A percentile compares a stretch with the other conserved stretches of the same genome.
These are phyloP conservation scores for Cathartes aura DNA, from an alignment of 2,113 vertebrate genomes.

Conservation along the genomic window DNA sequence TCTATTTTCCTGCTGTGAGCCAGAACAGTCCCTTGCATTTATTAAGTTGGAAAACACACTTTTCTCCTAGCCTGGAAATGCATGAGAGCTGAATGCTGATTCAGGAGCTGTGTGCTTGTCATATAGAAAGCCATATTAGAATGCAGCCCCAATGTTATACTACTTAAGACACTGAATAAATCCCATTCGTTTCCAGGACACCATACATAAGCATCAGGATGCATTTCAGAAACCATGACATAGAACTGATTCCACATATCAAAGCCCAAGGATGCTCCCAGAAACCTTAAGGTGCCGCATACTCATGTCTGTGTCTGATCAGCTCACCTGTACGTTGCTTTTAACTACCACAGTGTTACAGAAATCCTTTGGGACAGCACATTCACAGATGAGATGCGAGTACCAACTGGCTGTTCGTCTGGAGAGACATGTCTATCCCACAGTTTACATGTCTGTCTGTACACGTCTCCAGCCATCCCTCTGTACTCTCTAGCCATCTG, in stretches of 20 bases:
- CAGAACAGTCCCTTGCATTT: neutral
- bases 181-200: neutral
- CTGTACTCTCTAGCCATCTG: neutral
- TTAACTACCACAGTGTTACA: neutral
- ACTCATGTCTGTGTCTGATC: neutral
- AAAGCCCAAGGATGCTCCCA: neutral
- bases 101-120: neutral
- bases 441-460: neutral
- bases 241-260: neutral
- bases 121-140: neutral
- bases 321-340: neutral
- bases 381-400: neutral
- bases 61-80: neutral
- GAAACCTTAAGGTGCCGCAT: neutral
- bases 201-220: neutral
- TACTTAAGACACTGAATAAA: neutral
- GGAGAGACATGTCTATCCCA: neutral
- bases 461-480: neutral
- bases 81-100: neutral
- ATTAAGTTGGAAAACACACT: neutral
- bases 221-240: neutral
- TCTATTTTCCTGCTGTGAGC: neutral
- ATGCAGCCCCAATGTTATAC: neutral
- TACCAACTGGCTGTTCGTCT: neutral
- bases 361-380: neutral